Base-by-base conservation (phyloP, 2,797 vertebrate species). In the Coilia nasus region DNA sequence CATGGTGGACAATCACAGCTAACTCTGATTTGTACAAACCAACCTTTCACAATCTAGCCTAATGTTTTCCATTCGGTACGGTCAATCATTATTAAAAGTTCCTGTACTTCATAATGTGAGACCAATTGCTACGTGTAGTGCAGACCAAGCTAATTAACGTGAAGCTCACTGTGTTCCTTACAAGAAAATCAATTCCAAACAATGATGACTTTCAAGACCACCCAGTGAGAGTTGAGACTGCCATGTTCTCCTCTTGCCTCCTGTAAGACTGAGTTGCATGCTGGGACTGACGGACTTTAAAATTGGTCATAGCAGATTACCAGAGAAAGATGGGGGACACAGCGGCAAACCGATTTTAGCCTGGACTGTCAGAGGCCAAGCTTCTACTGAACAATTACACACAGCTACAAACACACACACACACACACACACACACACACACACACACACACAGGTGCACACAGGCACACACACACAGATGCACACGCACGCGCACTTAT, bases 1-100 rank as follows among this genome's bases (percentile, higher is more conserved):
- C 67, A 75, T 15, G 25, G 28, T 75, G 67, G 62, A 67, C 23
- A 67, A 67, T 67, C 62, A 14, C 62, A 67, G 67, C 25, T 14
- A 75, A 75, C 67, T 75, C 67, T 75, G 67, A 81, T 81, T 56
- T 81, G 81, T 81, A 81, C 81, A 50, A 81, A 50, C 10, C 47
- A 50, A 81, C 47, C 67, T 71, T 35, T 35, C 28, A 75, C 28
- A 75, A 75, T 31, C 15, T 35, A 75, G 28, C 67, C 67, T 75
- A 75, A 75, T 75, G 31, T 75, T 75, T 75, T 35, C 31, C 67
- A 75, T 75, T 19, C 11, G 67, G 67, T 41, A 75, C 7, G 67
- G 67, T 31, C 67, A 75, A 75, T 75, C 67, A 41, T 35, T 31
- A 75, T 35, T 54, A 54, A 17, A 75, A 75, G 67, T 41, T 75